These are phyloP conservation scores for Spheniscus humboldti DNA, from an alignment of 2,797 vertebrate genomes.

Conservation along the genomic window DNA sequence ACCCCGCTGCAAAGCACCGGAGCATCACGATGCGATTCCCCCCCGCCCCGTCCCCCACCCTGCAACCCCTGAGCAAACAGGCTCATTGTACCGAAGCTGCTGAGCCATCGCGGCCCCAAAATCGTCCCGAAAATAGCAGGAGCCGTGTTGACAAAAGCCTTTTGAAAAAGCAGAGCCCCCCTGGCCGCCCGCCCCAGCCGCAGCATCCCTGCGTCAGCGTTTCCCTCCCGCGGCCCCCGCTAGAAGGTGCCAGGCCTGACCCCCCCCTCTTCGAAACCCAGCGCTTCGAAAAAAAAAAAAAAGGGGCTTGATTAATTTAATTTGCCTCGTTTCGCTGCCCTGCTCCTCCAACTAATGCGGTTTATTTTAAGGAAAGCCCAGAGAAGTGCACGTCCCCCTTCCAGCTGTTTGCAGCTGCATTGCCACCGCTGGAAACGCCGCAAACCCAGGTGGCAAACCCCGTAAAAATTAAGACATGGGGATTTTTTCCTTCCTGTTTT, in stretches of 20 bases:
- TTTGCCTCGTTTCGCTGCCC: neutral
- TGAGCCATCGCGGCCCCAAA: slow-evolving; percentile 15
- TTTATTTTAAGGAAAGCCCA: neutral
- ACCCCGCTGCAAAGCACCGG: rapidly evolving
- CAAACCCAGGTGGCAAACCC: rapidly evolving
- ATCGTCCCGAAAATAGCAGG: neutral
- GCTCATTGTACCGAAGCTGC: slow-evolving; percentile 6
- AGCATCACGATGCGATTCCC: rapidly evolving
- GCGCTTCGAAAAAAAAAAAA: neutral
- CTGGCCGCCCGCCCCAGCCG: neutral
- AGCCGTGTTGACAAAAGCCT: slow-evolving; percentile 1
- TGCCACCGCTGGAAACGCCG: rapidly evolving
- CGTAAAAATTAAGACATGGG: rapidly evolving
- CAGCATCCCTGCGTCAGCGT: neutral
- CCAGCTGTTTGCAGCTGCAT: neutral
- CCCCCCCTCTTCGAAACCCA: neutral
- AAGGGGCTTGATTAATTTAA: neutral
- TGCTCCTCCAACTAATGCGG: rapidly evolving
- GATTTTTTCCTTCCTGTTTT: neutral
- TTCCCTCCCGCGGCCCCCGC: neutral
- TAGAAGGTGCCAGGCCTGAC: slow-evolving; percentile 12
- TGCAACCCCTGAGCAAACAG: neutral
- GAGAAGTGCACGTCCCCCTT: rapidly evolving
- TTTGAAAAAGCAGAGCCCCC: neutral
- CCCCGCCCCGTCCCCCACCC: neutral